Base-by-base conservation (phyloP, 2,888 invertebrate genomes). In the Aphrophora alni region DNA sequence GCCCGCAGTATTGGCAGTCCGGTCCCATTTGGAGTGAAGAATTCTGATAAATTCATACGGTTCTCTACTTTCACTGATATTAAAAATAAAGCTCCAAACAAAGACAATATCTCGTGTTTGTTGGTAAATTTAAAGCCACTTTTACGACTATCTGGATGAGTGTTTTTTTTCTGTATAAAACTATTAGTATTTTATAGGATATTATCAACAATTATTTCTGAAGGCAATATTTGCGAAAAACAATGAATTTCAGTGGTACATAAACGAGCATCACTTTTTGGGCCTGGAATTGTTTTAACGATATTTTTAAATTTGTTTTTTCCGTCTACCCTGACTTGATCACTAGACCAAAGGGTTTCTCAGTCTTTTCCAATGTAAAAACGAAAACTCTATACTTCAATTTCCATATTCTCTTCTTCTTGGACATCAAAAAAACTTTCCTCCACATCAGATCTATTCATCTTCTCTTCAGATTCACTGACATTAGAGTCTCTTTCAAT, bases 11-110 rank as follows among this genome's bases (percentile, higher is more conserved):
- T 74, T 59, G 28, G 28, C 27, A 82, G 27, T 17, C 69, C 81
- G n/a, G 81, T 81, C 28, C 81, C 81, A 71, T 81, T 73, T 59
- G 28, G 51, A 26, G 59, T 72, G 14, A 69, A 80, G 51, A 72
- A 70, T 72, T 77, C 77, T 28, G 44, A 51, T 26, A 77, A 17
- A 77, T 80, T 72, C n/a, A 27, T 75, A n/a, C 68, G 51, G 75
- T 77, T 77, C 21, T 71, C 77, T 26, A 59, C 1, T 77, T 81
- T 81, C 26, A 81, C 68, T 25, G 77, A 44, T 24, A 81, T 72
- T 68, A 81, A 74, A 38, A 73, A 78, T 44, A 81, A 69, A 17
- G 77, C 81, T 8, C 77, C 77, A 77, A 81, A 71, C n/a, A 75
- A 28, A 25, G 80, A 76, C 71, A 71, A 71, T n/a, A 80, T 51